These are phyloP conservation scores for Microtus montanus DNA, from an alignment of 2,113 vertebrate genomes.

Conservation along the genomic window DNA sequence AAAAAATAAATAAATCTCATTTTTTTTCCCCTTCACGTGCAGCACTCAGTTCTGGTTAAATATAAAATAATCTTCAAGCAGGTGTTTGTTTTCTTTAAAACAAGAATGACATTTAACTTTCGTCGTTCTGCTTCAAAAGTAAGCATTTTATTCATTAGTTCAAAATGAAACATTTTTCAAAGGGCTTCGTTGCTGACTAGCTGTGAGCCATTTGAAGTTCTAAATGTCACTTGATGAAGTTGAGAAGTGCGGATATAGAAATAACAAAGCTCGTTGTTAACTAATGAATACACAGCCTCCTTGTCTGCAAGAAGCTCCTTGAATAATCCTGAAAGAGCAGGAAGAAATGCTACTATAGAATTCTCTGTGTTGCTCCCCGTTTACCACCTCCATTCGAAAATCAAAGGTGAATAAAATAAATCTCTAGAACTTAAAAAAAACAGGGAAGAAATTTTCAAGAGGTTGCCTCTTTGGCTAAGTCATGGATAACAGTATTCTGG, in stretches of 20 bases:
- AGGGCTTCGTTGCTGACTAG: constrained; percentile 59
- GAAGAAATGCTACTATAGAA: constrained; percentile 29
- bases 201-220: constrained; percentile 65
- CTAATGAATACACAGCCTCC: constrained; percentile 3
- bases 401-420: constrained; percentile 28
- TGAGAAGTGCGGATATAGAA: constrained; percentile 49
- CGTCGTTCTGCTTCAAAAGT: constrained; percentile 68
- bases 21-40: constrained; percentile 58
- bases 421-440: constrained; percentile 21
- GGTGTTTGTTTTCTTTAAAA: constrained; percentile 78
- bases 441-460: constrained; percentile 12
- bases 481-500: neutral
- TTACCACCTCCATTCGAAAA: constrained; percentile 22
- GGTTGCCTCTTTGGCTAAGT: neutral
- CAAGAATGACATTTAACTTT: constrained; percentile 69
- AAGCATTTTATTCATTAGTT: constrained; percentile 77
- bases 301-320: constrained; percentile 20
- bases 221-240: constrained; percentile 71
- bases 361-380: neutral
- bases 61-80: constrained; percentile 64
- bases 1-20: constrained; percentile 51
- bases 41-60: constrained; percentile 63
- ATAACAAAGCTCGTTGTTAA: constrained; percentile 66
- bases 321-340: constrained; percentile 45
- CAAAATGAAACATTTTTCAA: constrained; percentile 76